These are phyloP conservation scores for Ichneumoninae sp. DNA, from an alignment of 2,888 invertebrate species.

Conservation along the genomic window DNA sequence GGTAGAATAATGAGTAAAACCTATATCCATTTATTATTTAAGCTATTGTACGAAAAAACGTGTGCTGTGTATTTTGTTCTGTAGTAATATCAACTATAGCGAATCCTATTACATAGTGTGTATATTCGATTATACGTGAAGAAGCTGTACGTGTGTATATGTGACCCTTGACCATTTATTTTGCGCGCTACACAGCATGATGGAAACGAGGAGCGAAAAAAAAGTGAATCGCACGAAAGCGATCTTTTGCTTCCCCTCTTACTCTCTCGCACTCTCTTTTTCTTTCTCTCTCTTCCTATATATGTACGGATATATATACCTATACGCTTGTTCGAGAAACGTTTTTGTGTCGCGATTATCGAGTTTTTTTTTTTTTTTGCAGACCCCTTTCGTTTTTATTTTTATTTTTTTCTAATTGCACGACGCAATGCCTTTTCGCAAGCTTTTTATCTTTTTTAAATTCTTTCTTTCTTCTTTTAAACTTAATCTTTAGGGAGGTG, in stretches of 20 bases:
- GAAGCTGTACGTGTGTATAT: conserved; percentile 71
- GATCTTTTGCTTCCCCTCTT: conserved; percentile 64
- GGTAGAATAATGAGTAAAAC: conserved; percentile 69
- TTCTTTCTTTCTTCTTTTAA: conserved; percentile 65
- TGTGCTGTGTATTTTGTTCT: conserved; percentile 69
- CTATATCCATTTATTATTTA: conserved; percentile 76
- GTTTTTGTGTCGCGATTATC: conserved; percentile 67
- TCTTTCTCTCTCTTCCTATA: conserved; percentile 48
- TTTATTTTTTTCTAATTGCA: conserved; percentile 65
- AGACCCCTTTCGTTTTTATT: conserved; percentile 61
- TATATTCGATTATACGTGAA: conserved; percentile 72
- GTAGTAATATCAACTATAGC: conserved; percentile 70
- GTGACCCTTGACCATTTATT: conserved; percentile 71
- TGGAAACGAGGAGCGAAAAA: conserved; percentile 72
- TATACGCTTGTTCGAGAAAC: conserved; percentile 62
- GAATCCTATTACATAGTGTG: conserved; percentile 75
- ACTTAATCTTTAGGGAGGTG: conserved; percentile 83
- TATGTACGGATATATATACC: conserved; percentile 52
- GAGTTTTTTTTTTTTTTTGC: conserved; percentile 68
- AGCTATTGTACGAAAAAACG: conserved; percentile 77
- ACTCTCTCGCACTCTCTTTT: conserved; percentile 33
- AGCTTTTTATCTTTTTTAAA: conserved; percentile 34
- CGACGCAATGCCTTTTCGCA: conserved; percentile 46
- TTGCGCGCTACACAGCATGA: conserved; percentile 71
- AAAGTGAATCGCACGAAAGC: conserved; percentile 67